phyloP scores from a whole-genome alignment of 2,888 invertebrate genomes.

The Pantelozetes paolii region DNA sequence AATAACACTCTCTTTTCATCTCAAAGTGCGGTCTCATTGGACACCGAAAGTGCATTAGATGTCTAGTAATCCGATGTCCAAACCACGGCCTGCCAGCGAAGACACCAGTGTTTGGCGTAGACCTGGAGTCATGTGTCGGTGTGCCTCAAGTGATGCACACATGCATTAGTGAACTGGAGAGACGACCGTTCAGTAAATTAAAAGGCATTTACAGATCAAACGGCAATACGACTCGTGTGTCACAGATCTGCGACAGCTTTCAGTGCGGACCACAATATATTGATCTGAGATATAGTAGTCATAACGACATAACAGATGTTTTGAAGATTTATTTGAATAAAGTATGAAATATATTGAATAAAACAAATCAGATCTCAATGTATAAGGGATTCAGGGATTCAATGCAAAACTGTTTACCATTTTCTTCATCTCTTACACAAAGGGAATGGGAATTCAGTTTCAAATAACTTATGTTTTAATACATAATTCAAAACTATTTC shows the following conservation, averaged over 20 bases:
- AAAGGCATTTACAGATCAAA: conserved; percentile 34
- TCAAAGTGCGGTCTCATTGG: conserved; percentile 30
- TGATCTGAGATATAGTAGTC: conserved; percentile 31
- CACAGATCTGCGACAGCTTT: conserved; percentile 37
- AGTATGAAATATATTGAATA: conserved; percentile 14
- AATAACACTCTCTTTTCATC: neutral
- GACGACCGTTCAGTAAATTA: conserved; percentile 31
- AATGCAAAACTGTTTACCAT: neutral
- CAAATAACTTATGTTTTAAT: neutral
- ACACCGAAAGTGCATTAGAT: conserved; percentile 38
- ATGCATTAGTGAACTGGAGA: conserved; percentile 41
- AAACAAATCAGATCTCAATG: neutral
- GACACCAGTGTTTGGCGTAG: conserved; percentile 33
- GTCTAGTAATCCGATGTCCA: conserved; percentile 38
- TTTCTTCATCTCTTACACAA: too few relatives aligned
- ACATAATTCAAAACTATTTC: neutral
- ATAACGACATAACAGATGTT: conserved; percentile 38
- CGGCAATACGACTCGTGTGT: neutral
- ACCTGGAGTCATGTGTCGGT: conserved; percentile 16
- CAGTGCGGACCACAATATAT: conserved; percentile 38
- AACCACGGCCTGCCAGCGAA: conserved; percentile 30
- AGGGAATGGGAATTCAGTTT: too few relatives aligned
- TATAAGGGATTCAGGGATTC: neutral
- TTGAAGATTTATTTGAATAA: conserved; percentile 35
- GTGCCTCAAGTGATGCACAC: conserved; percentile 30